Evolutionary conservation across 2,113 vertebrate genomes (phyloP).

Genomic region (Perca fluviatilis): DNA sequence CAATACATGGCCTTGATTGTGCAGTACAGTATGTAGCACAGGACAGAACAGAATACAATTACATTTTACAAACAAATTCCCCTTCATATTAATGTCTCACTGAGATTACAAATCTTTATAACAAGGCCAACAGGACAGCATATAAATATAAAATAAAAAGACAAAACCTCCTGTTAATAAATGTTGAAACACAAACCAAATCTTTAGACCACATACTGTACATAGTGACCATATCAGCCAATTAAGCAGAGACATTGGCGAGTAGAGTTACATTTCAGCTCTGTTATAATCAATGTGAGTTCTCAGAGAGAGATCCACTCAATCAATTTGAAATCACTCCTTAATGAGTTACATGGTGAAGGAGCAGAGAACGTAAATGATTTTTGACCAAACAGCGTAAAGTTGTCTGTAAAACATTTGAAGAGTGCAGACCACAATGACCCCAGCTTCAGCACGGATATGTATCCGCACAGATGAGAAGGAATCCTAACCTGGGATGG

Average conservation of each 20-base stretch:
- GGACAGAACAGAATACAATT: constrained; percentile 13
- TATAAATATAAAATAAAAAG: neutral
- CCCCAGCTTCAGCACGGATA: constrained; percentile 22
- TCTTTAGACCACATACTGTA: constrained; percentile 3
- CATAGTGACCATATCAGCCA: neutral
- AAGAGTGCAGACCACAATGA: neutral
- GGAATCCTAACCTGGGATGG: constrained; percentile 34
- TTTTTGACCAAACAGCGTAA: constrained; percentile 27
- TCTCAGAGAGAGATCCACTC: constrained; percentile 22
- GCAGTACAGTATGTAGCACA: constrained; percentile 46
- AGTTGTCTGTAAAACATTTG: constrained; percentile 28
- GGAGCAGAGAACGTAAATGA: neutral
- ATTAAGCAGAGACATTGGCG: constrained; percentile 25
- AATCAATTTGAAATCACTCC: constrained; percentile 35
- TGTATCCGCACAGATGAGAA: constrained; percentile 30
- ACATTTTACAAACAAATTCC: neutral
- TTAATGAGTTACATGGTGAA: constrained; percentile 34
- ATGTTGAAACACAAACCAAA: neutral
- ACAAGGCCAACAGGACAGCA: neutral
- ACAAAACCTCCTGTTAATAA: constrained; percentile 20
- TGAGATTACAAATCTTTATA: neutral
- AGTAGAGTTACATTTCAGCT: constrained; percentile 14
- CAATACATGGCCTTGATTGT: constrained; percentile 41
- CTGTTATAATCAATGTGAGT: constrained; percentile 12
- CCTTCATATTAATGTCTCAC: neutral